These are phyloP conservation scores for Ectemnius lituratus DNA, from an alignment of 2,888 invertebrate genomes.

Conservation along the genomic window DNA sequence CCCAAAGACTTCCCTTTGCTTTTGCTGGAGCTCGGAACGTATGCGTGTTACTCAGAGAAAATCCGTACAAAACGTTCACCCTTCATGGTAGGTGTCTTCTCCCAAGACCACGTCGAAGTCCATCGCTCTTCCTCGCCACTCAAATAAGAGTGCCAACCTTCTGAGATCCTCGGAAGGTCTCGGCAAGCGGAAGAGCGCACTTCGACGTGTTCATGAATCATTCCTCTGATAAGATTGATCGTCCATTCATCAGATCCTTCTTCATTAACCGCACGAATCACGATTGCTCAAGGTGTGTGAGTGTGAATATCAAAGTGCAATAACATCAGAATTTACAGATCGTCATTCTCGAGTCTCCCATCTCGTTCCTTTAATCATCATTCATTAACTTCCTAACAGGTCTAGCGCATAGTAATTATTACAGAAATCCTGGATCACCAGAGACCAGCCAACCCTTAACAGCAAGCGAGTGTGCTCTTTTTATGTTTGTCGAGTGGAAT, in stretches of 20 bases:
- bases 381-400: slow-evolving; percentile 45
- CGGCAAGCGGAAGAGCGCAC: neutral
- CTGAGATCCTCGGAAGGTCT: too few species aligned
- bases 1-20: slow-evolving; percentile 51
- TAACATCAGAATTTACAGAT: slow-evolving; percentile 10
- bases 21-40: slow-evolving; percentile 48
- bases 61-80: slow-evolving; percentile 34
- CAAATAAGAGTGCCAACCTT: too few species aligned
- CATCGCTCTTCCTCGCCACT: too few species aligned
- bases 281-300: slow-evolving; percentile 30
- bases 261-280: slow-evolving; percentile 26
- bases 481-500: slow-evolving; percentile 21
- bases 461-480: slow-evolving; percentile 40
- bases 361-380: slow-evolving; percentile 34
- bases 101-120: slow-evolving; percentile 37
- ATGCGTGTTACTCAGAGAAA: slow-evolving; percentile 28
- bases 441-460: slow-evolving; percentile 39
- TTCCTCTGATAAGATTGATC: neutral
- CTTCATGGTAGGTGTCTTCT: slow-evolving; percentile 53
- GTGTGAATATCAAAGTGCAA: slow-evolving; percentile 14
- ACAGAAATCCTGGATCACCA: slow-evolving; percentile 42
- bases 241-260: neutral
- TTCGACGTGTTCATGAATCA: neutral
- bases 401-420: slow-evolving; percentile 36
- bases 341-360: slow-evolving; percentile 13